Evolutionary conservation across 2,888 invertebrate genomes (phyloP), one percentile per base, ranked within the genome.

Genomic region (Uloborus plumipes): DNA sequence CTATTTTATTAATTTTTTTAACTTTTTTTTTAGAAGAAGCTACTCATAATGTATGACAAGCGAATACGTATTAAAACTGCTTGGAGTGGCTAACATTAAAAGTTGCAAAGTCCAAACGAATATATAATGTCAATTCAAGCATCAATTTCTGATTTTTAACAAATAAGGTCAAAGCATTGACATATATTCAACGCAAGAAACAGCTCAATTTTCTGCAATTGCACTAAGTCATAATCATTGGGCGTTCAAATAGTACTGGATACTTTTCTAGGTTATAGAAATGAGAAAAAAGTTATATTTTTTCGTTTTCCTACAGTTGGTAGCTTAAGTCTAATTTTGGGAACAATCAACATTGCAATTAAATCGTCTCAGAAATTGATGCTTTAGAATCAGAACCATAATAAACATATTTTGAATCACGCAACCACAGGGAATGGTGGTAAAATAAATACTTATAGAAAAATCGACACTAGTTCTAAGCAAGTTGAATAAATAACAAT

Each of bases 61-160:
- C 80, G 65, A 74, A 74, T 74, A 62, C 65, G 70, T 69, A 81
- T 73, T 81, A 81, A 79, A 81, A 81, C 74, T 81, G 80, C 80
- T 81, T 74, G 80, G 76, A 76, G 76, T 76, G 76, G 81, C 76
- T 76, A 79, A 82, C 81, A 82, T 82, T 82, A 71, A 82, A 82
- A 82, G 64, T 64, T 81, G 80, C 55, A 70, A 59, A 69, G 70
- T 70, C 64, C 26, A 81, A 81, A 81, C 58, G 64, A 81, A 70
- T 81, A 49, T 31, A 65, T 74, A 74, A 80, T 47, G 18, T 22
- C 9, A 9, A 39, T 39, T 39, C 39, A 39, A 39, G 39, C 39
- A 39, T 39, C 39, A 39, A 39, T 39, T 39, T 39, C 39, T 39
- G 39, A 39, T 39, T 39, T n/a, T 11, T 9, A 39, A 39, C 39